These are phyloP conservation scores for Plagodis dolabraria DNA, from an alignment of 2,888 invertebrate species.

Conservation along the genomic window DNA sequence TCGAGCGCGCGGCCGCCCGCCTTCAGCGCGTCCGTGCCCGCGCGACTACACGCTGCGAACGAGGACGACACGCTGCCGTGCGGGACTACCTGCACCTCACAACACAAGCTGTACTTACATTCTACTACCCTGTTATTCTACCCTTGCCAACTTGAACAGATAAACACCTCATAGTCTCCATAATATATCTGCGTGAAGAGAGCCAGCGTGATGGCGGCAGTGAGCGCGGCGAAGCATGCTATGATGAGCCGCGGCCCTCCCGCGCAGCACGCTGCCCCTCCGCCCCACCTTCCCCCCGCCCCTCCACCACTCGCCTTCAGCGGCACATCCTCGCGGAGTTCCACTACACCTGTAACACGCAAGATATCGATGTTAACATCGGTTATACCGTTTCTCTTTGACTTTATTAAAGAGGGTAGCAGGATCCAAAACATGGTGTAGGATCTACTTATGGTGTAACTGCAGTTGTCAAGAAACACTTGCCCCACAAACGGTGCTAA, in stretches of 20 bases:
- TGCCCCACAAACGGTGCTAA: too few relatives aligned
- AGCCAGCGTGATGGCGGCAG: slow-evolving; percentile 88
- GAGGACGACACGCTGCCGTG: slow-evolving; percentile 92
- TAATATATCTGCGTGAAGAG: slow-evolving; percentile 89
- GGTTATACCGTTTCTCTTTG: too few relatives aligned
- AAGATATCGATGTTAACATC: too few relatives aligned
- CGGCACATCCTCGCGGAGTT: slow-evolving; percentile 85
- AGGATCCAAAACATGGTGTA: too few relatives aligned
- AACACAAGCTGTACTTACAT: background rate
- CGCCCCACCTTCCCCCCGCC: slow-evolving; percentile 34
- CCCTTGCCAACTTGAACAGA: background rate
- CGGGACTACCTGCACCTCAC: slow-evolving; percentile 85
- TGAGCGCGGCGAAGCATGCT: slow-evolving; percentile 87
- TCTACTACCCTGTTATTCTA: too few relatives aligned
- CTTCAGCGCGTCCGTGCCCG: slow-evolving; percentile 88
- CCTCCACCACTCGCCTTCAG: slow-evolving; percentile 61
- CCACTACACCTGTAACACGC: slow-evolving; percentile 60
- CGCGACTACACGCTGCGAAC: slow-evolving; percentile 88
- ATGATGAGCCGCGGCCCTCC: slow-evolving; percentile 88
- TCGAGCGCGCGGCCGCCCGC: slow-evolving; percentile 92
- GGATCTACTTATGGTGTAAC: too few relatives aligned
- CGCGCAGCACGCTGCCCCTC: slow-evolving; percentile 50
- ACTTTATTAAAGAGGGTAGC: too few relatives aligned
- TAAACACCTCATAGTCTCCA: slow-evolving; percentile 88
- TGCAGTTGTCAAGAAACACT: too few relatives aligned